phyloP scores from a whole-genome alignment of 1,140 invertebrate genomes.

The Plutomurus gul region DNA sequence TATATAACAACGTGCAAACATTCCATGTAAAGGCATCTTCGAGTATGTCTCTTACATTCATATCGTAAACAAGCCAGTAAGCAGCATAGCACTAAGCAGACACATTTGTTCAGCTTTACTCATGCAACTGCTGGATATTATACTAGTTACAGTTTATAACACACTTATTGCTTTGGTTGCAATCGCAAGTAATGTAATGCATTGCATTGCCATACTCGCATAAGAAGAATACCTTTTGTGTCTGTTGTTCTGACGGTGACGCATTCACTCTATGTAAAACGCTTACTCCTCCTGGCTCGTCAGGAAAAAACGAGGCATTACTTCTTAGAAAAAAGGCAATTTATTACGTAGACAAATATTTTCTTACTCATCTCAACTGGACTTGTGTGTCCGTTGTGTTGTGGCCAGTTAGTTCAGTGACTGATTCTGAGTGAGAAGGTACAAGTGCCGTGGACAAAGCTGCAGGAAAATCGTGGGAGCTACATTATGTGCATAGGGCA shows the following conservation, averaged over 20 bases:
- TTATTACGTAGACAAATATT: constrained; percentile 23
- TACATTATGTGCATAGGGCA: background rate
- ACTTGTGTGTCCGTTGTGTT: background rate
- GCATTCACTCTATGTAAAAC: background rate
- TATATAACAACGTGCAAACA: too few relatives aligned
- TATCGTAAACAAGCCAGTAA: too few relatives aligned
- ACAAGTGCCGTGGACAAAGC: background rate
- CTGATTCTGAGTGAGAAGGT: background rate
- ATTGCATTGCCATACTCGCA: too few relatives aligned
- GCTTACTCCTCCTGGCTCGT: background rate
- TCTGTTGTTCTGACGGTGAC: background rate
- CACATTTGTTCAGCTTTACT: background rate
- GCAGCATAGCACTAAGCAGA: too few relatives aligned
- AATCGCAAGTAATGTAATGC: background rate
- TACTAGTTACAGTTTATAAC: background rate
- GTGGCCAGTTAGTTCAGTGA: constrained; percentile 2
- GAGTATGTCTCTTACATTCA: too few relatives aligned
- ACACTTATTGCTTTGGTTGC: background rate
- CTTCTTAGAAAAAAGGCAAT: constrained; percentile 11
- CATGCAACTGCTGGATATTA: too few relatives aligned
- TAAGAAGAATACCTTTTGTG: too few relatives aligned
- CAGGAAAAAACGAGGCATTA: constrained; percentile 1
- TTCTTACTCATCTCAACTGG: constrained; percentile 14
- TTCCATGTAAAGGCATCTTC: too few relatives aligned
- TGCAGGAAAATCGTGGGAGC: too few relatives aligned